Evolutionary conservation across 2,888 invertebrate species (phyloP).

Genomic region (Nesidiocoris tenuis): DNA sequence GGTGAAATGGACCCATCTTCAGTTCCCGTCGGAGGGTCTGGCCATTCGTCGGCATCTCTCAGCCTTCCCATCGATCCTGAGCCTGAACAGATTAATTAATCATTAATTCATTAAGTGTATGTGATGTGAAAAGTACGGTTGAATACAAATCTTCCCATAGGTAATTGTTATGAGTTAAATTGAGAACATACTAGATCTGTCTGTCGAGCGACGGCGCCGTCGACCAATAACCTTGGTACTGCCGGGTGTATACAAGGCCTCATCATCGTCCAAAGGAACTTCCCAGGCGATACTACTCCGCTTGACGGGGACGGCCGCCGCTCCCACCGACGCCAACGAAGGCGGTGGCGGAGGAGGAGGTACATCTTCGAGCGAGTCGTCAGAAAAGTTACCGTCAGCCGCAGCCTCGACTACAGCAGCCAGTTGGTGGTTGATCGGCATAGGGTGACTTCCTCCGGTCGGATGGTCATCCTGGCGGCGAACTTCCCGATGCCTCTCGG

Average conservation of each 20-base stretch:
- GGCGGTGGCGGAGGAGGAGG: slow-evolving; percentile 67
- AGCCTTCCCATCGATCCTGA: slow-evolving; percentile 72
- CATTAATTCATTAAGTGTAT: too few relatives aligned
- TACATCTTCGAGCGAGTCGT: slow-evolving; percentile 78
- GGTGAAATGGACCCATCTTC: slow-evolving; percentile 69
- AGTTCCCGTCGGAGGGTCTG: slow-evolving; percentile 69
- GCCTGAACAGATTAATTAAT: slow-evolving; percentile 56
- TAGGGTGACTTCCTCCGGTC: slow-evolving; percentile 46
- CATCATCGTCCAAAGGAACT: slow-evolving; percentile 72
- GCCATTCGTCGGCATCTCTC: slow-evolving; percentile 72
- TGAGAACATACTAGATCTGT: slow-evolving; percentile 56
- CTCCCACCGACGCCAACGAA: slow-evolving; percentile 62
- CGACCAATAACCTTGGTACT: slow-evolving; percentile 64
- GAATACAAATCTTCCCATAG: too few relatives aligned
- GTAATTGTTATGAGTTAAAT: too few relatives aligned
- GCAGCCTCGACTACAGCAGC: slow-evolving; percentile 50
- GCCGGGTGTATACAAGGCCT: slow-evolving; percentile 68
- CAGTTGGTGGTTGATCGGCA: slow-evolving; percentile 31
- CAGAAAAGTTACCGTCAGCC: slow-evolving; percentile 64
- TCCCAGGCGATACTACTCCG: slow-evolving; percentile 85
- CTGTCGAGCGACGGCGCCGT: slow-evolving; percentile 57
- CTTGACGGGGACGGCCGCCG: slow-evolving; percentile 55
- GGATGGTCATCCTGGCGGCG: slow-evolving; percentile 52
- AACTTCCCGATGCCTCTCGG: slow-evolving; percentile 50
- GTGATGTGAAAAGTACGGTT: too few relatives aligned